Evolutionary conservation across 2,113 vertebrate species (phyloP), one percentile per base, ranked within the genome.

Genomic region (Anolis carolinensis): DNA sequence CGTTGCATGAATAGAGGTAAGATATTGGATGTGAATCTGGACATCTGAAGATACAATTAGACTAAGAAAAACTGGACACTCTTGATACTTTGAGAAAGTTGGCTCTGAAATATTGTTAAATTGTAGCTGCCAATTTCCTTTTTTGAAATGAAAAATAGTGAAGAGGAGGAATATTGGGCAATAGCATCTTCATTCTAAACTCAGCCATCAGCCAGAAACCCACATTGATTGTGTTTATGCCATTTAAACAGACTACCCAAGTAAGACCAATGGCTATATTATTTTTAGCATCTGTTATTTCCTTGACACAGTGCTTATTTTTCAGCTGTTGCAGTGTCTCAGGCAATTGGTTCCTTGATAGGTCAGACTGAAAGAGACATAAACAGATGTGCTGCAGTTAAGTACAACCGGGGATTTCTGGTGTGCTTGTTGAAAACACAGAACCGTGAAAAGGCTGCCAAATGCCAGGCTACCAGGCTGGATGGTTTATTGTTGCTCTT

Each of bases 401-500:
- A 50, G 32, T 78, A 73, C 73, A 87, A 80, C 79, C 63, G 50
- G 76, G 83, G 68, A n/a, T 18, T 18, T 89, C 76, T 55, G 84
- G 44, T 84, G 75, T 50, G 36, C 18, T 73, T 86, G 79, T n/a
- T 52, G 50, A 9, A 84, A 84, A 79, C 48, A 86, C 87, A 67
- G 62, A 74, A 30, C 52, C 72, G 72, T 34, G 74, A 55, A 91
- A 32, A 84, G 39, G 48, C 77, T 55, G 81, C n/a, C 0, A 5
- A 79, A 32, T 74, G 18, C 78, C 77, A n/a, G 14, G 52, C 80
- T 84, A 72, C 75, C 82, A 87, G 77, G n/a, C 82, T 72, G 59
- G 63, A 7, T 50, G 36, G 59, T 21, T 89, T 89, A 85, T 92
- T 89, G 50, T 72, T 52, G 39, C 85, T 83, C 82, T 95, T 85